A percentile compares a stretch with the other conserved stretches of the same genome.
Conservation (phyloP, 2,113 vertebrate genomes). For the Pyrgilauda ruficollis region DNA sequence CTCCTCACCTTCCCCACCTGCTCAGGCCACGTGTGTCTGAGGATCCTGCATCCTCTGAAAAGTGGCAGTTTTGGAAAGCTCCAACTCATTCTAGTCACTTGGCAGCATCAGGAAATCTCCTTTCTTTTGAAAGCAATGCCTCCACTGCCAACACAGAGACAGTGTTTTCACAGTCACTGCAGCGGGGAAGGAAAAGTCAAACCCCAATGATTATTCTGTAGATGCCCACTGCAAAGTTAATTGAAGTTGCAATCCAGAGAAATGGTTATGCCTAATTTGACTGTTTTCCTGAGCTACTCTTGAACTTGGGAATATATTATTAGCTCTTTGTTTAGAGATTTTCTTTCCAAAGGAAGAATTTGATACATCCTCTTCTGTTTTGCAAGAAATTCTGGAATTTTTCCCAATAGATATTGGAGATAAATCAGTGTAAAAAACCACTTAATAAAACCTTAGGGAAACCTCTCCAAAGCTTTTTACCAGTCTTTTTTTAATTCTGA, state of each 20-base stretch:
- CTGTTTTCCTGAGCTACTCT: background rate
- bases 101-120: background rate
- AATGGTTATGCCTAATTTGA: background rate
- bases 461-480: background rate
- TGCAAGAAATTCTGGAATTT: background rate
- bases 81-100: background rate
- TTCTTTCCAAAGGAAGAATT: background rate
- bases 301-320: background rate
- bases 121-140: background rate
- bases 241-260: background rate
- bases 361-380: background rate
- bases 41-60: background rate
- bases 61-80: background rate
- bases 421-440: background rate
- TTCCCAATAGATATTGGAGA: background rate
- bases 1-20: background rate
- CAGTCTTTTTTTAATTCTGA: background rate
- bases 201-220: background rate
- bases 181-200: background rate
- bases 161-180: background rate
- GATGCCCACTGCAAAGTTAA: background rate
- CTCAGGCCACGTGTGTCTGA: accelerated
- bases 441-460: background rate
- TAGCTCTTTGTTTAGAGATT: background rate
- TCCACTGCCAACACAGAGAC: background rate